phyloP scores from a whole-genome alignment of 2,888 invertebrate species.

The Camponotus fellah region DNA sequence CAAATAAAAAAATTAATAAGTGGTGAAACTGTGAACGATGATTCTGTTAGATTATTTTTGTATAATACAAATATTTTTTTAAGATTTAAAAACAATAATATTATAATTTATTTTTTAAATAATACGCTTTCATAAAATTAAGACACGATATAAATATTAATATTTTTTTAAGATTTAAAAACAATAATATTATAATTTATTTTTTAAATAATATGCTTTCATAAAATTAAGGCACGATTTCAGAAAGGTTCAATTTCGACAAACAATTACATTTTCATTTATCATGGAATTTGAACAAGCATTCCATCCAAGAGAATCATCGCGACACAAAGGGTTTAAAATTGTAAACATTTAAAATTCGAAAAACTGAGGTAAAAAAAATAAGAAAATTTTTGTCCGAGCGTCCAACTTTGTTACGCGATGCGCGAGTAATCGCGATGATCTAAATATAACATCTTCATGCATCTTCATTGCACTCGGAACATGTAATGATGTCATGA shows the following conservation, averaged over 20 bases:
- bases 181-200: background rate
- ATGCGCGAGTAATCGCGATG: background rate
- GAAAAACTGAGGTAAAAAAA: constrained; percentile 5
- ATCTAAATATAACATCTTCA: constrained; percentile 36
- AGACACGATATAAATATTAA: too few species aligned
- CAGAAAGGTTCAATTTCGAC: background rate
- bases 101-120: background rate
- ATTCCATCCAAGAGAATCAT: background rate
- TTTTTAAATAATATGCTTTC: background rate
- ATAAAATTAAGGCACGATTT: background rate
- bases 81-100: background rate
- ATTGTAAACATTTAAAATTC: background rate
- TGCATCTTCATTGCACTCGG: background rate
- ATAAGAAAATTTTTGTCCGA: background rate
- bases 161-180: background rate
- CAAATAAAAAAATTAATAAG: background rate
- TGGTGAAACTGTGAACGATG: background rate
- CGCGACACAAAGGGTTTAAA: background rate
- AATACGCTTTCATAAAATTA: too few species aligned
- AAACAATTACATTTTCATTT: background rate
- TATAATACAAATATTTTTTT: background rate
- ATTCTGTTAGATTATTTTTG: background rate
- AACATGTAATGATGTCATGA: constrained; percentile 9
- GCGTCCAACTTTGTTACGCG: background rate
- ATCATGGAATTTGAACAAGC: background rate